Percentiles rank a stretch among this genome's conserved stretches.
phyloP scores from a whole-genome alignment of 1,140 invertebrate species.

The Lerema accius region DNA sequence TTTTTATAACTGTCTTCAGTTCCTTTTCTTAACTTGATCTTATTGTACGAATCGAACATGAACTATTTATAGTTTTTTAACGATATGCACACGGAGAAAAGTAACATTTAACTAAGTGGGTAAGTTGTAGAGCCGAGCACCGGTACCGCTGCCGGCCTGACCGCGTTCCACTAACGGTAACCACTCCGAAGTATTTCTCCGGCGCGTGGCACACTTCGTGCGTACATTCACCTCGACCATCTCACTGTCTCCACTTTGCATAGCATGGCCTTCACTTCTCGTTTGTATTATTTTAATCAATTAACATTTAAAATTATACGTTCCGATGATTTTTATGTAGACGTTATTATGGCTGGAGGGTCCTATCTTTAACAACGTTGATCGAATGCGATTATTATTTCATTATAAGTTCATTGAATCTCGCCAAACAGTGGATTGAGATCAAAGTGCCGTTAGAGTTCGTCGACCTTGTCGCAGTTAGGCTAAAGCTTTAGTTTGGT shows the following conservation, averaged over 20 bases:
- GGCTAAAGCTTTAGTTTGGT: constrained; percentile 40
- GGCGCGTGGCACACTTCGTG: constrained; percentile 79
- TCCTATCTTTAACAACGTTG: not conserved
- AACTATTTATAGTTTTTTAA: not conserved
- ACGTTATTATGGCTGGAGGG: not conserved
- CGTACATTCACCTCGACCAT: constrained; percentile 79
- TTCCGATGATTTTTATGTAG: no score
- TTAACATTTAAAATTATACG: not conserved
- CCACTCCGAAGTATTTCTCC: constrained; percentile 78
- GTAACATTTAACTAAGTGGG: constrained; percentile 37
- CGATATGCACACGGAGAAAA: not conserved
- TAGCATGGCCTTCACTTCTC: constrained; percentile 16
- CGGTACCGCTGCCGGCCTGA: constrained; percentile 72
- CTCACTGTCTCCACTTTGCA: constrained; percentile 52
- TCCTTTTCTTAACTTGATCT: not conserved
- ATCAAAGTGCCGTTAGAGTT: constrained; percentile 74
- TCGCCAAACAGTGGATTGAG: constrained; percentile 50
- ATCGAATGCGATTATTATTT: constrained; percentile 1
- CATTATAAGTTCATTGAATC: constrained; percentile 1
- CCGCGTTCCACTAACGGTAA: constrained; percentile 81
- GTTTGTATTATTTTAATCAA: constrained; percentile 1
- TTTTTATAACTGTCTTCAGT: not conserved
- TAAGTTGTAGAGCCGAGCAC: constrained; percentile 50
- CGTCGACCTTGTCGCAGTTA: constrained; percentile 55
- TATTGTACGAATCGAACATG: not conserved